Conservation (phyloP, 2,113 vertebrate species). For the Chaenogobius annularis region DNA sequence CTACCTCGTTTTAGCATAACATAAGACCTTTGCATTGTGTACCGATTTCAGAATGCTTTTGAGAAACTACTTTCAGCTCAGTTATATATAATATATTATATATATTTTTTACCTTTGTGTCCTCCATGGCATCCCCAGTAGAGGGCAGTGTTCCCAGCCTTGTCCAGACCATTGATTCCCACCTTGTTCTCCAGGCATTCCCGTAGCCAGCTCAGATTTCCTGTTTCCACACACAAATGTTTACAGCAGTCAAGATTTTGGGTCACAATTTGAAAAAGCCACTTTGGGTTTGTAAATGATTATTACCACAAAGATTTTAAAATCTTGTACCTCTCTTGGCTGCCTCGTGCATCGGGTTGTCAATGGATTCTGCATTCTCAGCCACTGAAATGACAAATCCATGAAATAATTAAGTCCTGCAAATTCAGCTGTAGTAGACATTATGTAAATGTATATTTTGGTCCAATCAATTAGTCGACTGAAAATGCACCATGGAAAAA, state of each 20-base stretch:
- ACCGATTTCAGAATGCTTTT: too few species aligned
- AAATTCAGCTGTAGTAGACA: not conserved
- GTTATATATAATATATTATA: too few species aligned
- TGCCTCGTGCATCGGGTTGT: conserved; percentile 97
- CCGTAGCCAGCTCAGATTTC: conserved; percentile 94
- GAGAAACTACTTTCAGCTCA: too few species aligned
- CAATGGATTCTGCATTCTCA: conserved; percentile 94
- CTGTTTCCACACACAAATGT: conserved; percentile 71
- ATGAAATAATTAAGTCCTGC: not conserved
- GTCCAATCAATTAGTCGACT: too few species aligned
- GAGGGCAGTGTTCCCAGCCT: conserved; percentile 94
- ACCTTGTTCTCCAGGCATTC: conserved; percentile 97
- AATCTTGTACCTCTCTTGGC: conserved; percentile 87
- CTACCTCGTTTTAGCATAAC: too few species aligned
- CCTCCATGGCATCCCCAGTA: conserved; percentile 97
- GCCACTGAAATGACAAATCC: conserved; percentile 76
- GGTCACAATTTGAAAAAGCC: not conserved
- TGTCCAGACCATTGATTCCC: conserved; percentile 94
- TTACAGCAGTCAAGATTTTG: not conserved
- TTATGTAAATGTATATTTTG: too few species aligned
- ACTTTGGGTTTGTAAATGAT: not conserved
- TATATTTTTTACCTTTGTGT: conserved; percentile 91
- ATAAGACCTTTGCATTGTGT: too few species aligned
- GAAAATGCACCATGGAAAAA: too few species aligned
- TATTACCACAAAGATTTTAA: not conserved